Conservation (phyloP, 1,140 invertebrate genomes). For the Trypoxylus dichotomus region DNA sequence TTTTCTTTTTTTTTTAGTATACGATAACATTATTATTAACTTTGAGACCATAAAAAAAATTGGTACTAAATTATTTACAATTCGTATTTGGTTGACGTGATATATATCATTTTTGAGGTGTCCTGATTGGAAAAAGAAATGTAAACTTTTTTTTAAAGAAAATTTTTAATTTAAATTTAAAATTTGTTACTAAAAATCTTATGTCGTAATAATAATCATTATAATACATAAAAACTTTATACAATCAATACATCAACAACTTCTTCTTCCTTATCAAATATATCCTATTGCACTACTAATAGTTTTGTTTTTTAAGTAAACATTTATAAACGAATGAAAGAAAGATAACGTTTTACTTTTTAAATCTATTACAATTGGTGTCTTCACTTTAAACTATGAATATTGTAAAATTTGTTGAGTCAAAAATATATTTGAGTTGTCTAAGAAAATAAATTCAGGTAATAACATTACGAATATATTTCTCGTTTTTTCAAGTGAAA, state of each 20-base stretch:
- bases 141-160: neutral
- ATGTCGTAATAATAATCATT: neutral
- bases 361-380: neutral
- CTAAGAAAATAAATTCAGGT: too few relatives aligned
- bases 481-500: too few relatives aligned
- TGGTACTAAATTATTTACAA: neutral
- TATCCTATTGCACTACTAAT: constrained; percentile 15
- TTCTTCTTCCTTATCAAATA: neutral
- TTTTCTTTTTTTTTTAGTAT: neutral
- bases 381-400: too few relatives aligned
- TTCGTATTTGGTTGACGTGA: neutral
- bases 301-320: neutral
- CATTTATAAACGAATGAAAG: neutral
- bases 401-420: too few relatives aligned
- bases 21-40: neutral
- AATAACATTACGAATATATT: too few relatives aligned
- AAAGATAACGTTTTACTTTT: neutral
- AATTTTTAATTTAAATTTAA: neutral
- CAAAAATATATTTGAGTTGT: too few relatives aligned
- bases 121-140: neutral
- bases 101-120: neutral
- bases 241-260: constrained; percentile 2
- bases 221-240: constrained; percentile 10
- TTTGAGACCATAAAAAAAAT: constrained; percentile 14
- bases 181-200: neutral